Percentiles rank a stretch among this genome's conserved stretches.
Conservation (phyloP, 2,113 vertebrate species). For the Martes martes region DNA sequence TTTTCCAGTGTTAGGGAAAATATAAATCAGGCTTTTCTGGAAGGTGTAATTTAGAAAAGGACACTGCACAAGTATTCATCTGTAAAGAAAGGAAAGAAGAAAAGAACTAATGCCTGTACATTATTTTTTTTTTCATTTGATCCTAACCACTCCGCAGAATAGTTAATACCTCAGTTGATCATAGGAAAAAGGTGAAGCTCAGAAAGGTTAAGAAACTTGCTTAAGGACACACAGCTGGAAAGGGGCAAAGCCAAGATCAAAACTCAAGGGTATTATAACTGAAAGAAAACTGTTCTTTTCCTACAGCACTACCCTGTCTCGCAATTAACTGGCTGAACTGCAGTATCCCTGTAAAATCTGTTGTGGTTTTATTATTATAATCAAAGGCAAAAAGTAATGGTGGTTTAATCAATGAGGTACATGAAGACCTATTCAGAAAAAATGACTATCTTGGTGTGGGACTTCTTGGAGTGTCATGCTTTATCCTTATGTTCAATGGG, state of each 20-base stretch:
- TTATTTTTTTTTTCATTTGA: neutral
- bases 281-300: neutral
- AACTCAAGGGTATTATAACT: neutral
- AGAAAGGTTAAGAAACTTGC: neutral
- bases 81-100: neutral
- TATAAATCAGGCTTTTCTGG: constrained; percentile 3
- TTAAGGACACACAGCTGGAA: neutral
- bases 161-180: neutral
- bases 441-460: neutral
- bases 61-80: neutral
- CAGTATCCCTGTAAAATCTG: neutral
- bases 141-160: neutral
- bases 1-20: neutral
- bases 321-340: neutral
- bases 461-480: neutral
- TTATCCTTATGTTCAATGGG: neutral
- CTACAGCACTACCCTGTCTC: neutral
- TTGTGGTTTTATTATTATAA: neutral
- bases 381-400: neutral
- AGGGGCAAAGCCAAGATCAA: neutral
- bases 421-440: neutral
- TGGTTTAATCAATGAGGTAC: neutral
- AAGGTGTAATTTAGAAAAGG: neutral
- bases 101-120: neutral
- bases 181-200: neutral